Evolutionary conservation across 1,140 invertebrate genomes (phyloP).

Genomic region (Nasonia vitripennis): DNA sequence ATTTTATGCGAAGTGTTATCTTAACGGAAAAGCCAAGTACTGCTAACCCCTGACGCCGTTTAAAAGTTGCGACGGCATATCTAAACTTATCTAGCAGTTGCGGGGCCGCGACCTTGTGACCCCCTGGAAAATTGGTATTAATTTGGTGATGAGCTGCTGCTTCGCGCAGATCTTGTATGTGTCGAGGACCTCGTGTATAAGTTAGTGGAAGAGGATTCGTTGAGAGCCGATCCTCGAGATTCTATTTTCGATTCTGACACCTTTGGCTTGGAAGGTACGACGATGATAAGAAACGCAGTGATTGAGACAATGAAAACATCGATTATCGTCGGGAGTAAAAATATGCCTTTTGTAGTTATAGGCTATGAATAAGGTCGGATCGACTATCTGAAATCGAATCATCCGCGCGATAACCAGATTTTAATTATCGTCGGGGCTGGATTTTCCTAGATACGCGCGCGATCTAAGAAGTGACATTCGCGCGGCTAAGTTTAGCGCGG

Average conservation of each 20-base stretch:
- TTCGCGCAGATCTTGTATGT: background rate
- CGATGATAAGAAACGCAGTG: background rate
- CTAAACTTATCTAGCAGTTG: conserved; percentile 25
- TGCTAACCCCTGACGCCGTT: conserved; percentile 3
- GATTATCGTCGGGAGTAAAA: too few relatives aligned
- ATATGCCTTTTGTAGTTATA: background rate
- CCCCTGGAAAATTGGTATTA: background rate
- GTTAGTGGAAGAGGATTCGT: background rate
- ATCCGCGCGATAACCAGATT: too few relatives aligned
- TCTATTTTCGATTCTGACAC: background rate
- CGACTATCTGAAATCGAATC: too few relatives aligned
- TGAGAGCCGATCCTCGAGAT: background rate
- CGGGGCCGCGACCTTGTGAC: background rate
- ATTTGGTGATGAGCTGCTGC: background rate
- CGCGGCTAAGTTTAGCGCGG: too few relatives aligned
- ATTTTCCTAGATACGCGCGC: too few relatives aligned
- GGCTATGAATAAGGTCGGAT: too few relatives aligned
- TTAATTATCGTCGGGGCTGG: too few relatives aligned
- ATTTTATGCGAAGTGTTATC: conserved; percentile 50
- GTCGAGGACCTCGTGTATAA: too few relatives aligned
- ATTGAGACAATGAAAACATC: background rate
- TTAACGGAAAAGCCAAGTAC: conserved; percentile 34
- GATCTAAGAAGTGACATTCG: too few relatives aligned
- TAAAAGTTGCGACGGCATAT: conserved; percentile 29
- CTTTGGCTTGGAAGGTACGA: background rate